Evolutionary conservation across 2,113 vertebrate species (phyloP).

Genomic region (Ptychochromis oligacanthus): DNA sequence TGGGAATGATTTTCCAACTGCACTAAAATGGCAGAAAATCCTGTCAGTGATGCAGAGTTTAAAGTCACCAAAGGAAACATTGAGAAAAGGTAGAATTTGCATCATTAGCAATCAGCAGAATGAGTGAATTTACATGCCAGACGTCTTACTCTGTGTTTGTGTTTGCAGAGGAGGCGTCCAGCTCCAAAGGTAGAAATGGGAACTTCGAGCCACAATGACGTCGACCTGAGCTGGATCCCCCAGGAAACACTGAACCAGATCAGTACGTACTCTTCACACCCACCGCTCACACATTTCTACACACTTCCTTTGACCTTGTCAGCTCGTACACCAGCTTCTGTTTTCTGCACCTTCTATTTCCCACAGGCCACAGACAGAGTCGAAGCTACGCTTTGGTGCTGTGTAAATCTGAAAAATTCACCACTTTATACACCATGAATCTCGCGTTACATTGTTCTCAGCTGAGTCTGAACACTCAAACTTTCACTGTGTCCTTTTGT

Average conservation of each 20-base stretch:
- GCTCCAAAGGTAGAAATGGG: slow-evolving; percentile 95
- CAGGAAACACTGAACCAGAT: slow-evolving; percentile 98
- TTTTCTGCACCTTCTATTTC: neutral
- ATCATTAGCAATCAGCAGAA: neutral
- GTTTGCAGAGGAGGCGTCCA: slow-evolving; percentile 88
- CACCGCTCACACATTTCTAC: neutral
- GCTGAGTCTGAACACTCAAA: neutral
- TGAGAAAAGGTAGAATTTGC: fast-evolving
- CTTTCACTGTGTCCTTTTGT: neutral
- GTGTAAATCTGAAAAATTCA: neutral
- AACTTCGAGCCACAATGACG: slow-evolving; percentile 93
- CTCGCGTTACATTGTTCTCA: neutral
- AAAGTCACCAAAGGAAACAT: no score
- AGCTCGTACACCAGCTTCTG: neutral
- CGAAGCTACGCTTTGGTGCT: no score
- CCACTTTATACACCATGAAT: neutral
- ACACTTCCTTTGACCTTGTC: fast-evolving
- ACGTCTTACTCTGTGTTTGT: neutral
- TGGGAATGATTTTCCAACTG: no score
- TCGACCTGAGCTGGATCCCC: slow-evolving; percentile 99
- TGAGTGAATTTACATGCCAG: neutral
- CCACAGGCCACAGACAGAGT: neutral
- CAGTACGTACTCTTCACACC: slow-evolving; percentile 82
- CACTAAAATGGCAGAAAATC: no score
- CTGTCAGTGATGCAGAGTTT: no score